These are phyloP conservation scores for Capreolus pygargus DNA, from an alignment of 2,113 vertebrate species.

Conservation along the genomic window DNA sequence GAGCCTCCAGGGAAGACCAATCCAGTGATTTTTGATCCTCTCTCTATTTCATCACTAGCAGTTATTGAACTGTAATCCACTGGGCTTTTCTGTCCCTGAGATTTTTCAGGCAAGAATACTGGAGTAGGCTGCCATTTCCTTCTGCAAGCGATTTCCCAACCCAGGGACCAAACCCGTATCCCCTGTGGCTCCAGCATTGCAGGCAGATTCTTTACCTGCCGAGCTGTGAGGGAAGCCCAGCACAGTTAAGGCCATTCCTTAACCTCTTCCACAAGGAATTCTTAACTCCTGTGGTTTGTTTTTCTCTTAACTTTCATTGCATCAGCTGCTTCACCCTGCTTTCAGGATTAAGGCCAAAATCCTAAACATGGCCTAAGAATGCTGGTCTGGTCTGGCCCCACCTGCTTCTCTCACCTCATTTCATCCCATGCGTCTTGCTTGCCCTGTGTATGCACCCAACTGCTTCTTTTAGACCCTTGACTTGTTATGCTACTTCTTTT, in stretches of 20 bases:
- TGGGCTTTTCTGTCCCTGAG: neutral
- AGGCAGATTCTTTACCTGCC: neutral
- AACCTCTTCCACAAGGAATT: neutral
- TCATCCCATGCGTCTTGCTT: fast-evolving
- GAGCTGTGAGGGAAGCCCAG: neutral
- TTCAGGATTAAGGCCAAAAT: neutral
- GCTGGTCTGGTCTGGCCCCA: too few relatives aligned
- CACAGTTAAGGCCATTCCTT: neutral
- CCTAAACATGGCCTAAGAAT: neutral
- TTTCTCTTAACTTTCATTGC: neutral
- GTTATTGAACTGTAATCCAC: neutral
- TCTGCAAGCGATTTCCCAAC: neutral
- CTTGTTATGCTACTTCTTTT: neutral
- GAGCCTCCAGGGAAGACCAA: neutral
- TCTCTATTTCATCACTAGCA: neutral
- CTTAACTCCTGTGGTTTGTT: neutral
- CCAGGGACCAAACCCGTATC: neutral
- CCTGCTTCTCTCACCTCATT: fast-evolving
- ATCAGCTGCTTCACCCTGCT: neutral
- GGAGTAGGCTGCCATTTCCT: neutral
- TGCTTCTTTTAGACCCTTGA: neutral
- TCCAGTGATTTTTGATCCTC: neutral
- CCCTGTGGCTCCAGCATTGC: neutral
- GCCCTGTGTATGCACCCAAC: neutral
- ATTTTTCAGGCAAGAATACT: neutral